Percentiles rank a stretch among this genome's conserved stretches.
Evolutionary conservation across 2,113 vertebrate species (phyloP).

Genomic region (Empidonax traillii): DNA sequence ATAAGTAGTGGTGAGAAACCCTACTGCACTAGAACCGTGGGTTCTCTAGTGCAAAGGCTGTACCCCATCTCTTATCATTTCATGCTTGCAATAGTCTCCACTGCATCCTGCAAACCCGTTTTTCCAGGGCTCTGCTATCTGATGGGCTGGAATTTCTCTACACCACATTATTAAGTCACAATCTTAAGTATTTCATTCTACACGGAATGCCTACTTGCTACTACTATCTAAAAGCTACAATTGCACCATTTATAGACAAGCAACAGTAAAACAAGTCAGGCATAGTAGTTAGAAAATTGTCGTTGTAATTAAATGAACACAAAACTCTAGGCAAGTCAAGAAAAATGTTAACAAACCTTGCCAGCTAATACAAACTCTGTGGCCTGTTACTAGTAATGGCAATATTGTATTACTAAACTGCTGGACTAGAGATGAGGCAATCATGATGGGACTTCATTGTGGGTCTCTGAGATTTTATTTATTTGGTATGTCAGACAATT

Average conservation of each 20-base stretch:
- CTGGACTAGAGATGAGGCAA: neutral
- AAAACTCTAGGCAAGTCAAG: neutral
- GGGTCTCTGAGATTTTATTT: neutral
- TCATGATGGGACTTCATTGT: neutral
- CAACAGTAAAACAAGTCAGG: neutral
- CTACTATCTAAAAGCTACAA: neutral
- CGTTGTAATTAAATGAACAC: neutral
- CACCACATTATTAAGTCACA: neutral
- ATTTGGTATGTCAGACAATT: neutral
- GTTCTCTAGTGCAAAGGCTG: neutral
- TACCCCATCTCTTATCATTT: neutral
- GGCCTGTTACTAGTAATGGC: neutral
- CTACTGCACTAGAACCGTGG: neutral
- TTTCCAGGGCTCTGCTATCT: neutral
- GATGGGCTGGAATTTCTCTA: neutral
- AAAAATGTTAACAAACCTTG: neutral
- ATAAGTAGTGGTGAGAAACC: neutral
- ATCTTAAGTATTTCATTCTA: neutral
- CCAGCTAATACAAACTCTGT: neutral
- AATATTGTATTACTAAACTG: neutral
- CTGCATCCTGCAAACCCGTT: neutral
- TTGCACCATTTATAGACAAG: neutral
- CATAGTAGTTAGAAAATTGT: neutral
- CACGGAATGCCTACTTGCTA: neutral
- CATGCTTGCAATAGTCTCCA: neutral